Evolutionary conservation across 1,140 invertebrate species (phyloP), one percentile per base, ranked within the genome.

Genomic region (Platorchestia sp.): DNA sequence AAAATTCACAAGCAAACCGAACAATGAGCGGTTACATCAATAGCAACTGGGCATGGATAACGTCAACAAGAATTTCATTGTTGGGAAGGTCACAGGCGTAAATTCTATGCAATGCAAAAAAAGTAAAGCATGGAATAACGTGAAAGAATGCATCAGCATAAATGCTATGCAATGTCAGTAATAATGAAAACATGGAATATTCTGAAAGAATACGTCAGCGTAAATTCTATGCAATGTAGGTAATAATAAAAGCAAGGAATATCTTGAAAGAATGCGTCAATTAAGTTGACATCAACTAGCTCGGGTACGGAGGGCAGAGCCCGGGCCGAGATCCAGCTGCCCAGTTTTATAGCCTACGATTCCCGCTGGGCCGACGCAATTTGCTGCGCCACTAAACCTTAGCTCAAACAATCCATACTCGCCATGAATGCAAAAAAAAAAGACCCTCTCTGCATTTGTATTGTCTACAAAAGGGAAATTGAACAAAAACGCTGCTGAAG

Each of bases 381-480:
- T 75, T 75, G 59, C 59, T 75, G 59, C 59, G 59, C 59, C 59
- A 75, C 59, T 75, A 75, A 75, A 75, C 59, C 59, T 75, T 75
- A 75, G 59, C 59, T 75, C 59, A 75, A 75, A 75, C 59, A 75
- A 75, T 75, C 59, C 59, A 75, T 75, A 75, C 27, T 75, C 59
- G 59, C 27, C 36, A 27, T 75, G 59, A 75, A 75, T 75, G 36
- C 27, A 75, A 75, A 75, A 51, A 75, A 75, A 75, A 75, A 51
- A 75, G 36, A 75, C 36, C 59, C 59, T 36, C 59, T 75, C 59
- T 36, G 59, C 59, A 75, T 75, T 75, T 27, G 59, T 75, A 75
- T 75, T 75, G 59, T 36, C 59, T 75, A 75, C 27, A 75, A 75
- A 75, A 75, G 59, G 59, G 36, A 75, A 75, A 75, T 75, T 75